Conservation (phyloP, 1,140 invertebrate genomes). For the Drosophila aff. region DNA sequence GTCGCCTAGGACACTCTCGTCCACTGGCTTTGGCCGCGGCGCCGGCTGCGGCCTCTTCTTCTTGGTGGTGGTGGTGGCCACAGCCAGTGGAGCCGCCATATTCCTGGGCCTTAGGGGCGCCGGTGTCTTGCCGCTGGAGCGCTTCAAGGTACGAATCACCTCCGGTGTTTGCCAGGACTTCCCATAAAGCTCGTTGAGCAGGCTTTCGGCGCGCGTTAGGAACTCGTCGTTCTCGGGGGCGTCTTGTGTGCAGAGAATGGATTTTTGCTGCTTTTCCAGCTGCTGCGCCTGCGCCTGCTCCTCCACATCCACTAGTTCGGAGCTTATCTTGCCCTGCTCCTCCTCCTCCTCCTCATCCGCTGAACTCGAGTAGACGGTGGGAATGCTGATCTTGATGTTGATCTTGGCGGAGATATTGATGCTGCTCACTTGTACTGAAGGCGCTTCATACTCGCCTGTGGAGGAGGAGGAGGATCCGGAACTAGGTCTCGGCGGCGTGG, state of each 20-base stretch:
- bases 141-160: slow-evolving; percentile 69
- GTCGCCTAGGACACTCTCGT: slow-evolving; percentile 68
- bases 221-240: slow-evolving; percentile 64
- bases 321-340: background rate
- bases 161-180: slow-evolving; percentile 85
- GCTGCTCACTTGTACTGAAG: slow-evolving; percentile 61
- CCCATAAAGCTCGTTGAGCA: slow-evolving; percentile 86
- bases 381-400: slow-evolving; percentile 79
- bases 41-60: slow-evolving; percentile 10
- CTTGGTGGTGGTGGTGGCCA: slow-evolving; percentile 8
- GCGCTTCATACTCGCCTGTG: background rate
- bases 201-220: slow-evolving; percentile 81
- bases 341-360: slow-evolving; percentile 31
- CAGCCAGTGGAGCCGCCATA: slow-evolving; percentile 3
- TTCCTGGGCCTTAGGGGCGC: slow-evolving; percentile 23
- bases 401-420: slow-evolving; percentile 83
- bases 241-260: slow-evolving; percentile 19
- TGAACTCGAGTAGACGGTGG: slow-evolving; percentile 50
- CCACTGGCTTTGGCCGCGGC: background rate
- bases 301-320: slow-evolving; percentile 10
- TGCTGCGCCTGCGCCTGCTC: background rate
- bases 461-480: background rate
- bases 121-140: slow-evolving; percentile 46
- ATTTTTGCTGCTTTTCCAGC: slow-evolving; percentile 2
- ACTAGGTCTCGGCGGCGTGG: slow-evolving; percentile 4